phyloP scores from a whole-genome alignment of 2,113 vertebrate species.

The Nerophis lumbriciformis region DNA sequence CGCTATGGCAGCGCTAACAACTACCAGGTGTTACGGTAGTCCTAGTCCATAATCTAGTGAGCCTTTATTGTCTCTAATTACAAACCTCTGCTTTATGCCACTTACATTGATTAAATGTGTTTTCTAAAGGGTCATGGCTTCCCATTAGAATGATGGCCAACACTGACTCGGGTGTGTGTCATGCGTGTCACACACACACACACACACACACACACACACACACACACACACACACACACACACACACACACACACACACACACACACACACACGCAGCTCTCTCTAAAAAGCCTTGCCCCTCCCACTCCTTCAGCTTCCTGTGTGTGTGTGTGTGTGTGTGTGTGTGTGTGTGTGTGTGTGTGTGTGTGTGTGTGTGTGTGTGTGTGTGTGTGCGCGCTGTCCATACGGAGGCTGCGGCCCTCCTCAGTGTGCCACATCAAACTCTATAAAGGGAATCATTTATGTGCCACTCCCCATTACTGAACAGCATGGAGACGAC shows the following conservation, averaged over 20 bases:
- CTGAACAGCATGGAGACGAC: constrained; percentile 81
- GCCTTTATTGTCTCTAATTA: constrained; percentile 58
- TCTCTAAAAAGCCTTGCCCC: constrained; percentile 22
- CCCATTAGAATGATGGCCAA: constrained; percentile 68
- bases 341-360: constrained; percentile 44
- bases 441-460: constrained; percentile 88
- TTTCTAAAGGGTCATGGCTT: constrained; percentile 66
- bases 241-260: neutral
- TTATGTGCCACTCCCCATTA: constrained; percentile 83
- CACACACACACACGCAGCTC: constrained; percentile 17
- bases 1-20: too few species aligned
- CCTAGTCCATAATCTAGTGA: neutral
- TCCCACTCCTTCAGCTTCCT: constrained; percentile 48
- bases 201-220: too few species aligned
- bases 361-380: constrained; percentile 10
- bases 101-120: constrained; percentile 64
- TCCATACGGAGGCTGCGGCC: constrained; percentile 74
- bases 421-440: constrained; percentile 81
- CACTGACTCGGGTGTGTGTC: constrained; percentile 59
- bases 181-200: constrained; percentile 65
- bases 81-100: constrained; percentile 60
- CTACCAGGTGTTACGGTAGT: constrained; percentile 26
- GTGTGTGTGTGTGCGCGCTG: constrained; percentile 54
- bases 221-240: neutral
- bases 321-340: constrained; percentile 38